phyloP scores from a whole-genome alignment of 2,888 invertebrate species.

The Hymenopus coronatus region DNA sequence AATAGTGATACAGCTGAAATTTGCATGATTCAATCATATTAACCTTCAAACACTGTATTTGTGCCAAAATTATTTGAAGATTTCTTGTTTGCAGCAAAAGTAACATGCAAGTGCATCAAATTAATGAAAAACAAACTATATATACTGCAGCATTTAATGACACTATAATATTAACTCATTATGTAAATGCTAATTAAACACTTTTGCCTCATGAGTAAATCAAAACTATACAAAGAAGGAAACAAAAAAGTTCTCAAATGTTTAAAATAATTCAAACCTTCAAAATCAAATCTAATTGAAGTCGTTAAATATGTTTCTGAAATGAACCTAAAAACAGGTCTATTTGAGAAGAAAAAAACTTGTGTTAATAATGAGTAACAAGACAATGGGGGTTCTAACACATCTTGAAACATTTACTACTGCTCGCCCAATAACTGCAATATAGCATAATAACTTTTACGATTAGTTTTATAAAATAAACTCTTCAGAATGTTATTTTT shows the following conservation, averaged over 20 bases:
- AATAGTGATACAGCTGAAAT: slow-evolving; percentile 26
- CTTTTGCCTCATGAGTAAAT: slow-evolving; percentile 33
- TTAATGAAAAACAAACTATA: background rate
- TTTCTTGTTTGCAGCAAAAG: slow-evolving; percentile 19
- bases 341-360: background rate
- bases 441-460: background rate
- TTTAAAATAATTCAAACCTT: slow-evolving; percentile 21
- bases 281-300: slow-evolving; percentile 20
- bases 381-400: background rate
- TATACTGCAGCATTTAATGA: background rate
- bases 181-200: slow-evolving; percentile 32
- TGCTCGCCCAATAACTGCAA: background rate
- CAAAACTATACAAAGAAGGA: slow-evolving; percentile 29
- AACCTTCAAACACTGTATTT: slow-evolving; percentile 19
- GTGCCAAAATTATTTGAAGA: slow-evolving; percentile 30
- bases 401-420: background rate
- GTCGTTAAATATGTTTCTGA: background rate
- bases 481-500: background rate
- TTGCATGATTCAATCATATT: background rate
- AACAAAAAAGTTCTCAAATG: slow-evolving; percentile 1
- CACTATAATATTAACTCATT: slow-evolving; percentile 24
- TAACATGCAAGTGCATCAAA: slow-evolving; percentile 15
- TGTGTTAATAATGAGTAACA: background rate
- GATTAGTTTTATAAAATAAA: slow-evolving; percentile 7
- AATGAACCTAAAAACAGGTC: background rate